Evolutionary conservation across 92 coral and sea anemone genomes (phyloP).

Genomic region (Parazoanthus swiftii): DNA sequence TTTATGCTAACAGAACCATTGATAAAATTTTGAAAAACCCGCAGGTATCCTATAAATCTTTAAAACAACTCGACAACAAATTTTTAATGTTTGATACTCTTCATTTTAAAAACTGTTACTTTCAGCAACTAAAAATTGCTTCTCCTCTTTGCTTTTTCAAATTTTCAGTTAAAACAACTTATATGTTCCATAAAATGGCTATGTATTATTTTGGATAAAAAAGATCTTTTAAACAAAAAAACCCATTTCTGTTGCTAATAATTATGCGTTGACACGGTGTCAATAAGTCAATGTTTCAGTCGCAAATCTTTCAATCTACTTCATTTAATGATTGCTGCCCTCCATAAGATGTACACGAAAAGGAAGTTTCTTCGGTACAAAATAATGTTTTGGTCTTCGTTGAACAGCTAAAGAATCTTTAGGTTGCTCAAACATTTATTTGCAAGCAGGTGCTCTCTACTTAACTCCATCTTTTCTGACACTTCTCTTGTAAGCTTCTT

Average conservation of each 20-base stretch:
- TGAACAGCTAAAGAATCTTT: background rate
- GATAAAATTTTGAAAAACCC: conserved; percentile 4
- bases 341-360: background rate
- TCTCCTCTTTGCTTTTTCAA: background rate
- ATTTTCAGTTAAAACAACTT: background rate
- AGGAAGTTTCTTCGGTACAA: background rate
- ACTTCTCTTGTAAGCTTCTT: background rate
- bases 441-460: background rate
- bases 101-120: conserved; percentile 4
- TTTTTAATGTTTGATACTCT: conserved; percentile 31
- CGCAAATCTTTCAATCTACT: background rate
- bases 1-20: background rate
- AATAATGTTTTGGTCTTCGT: background rate
- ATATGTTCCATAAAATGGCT: background rate
- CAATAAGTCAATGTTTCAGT: background rate
- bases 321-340: conserved; percentile 4
- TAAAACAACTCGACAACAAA: conserved; percentile 1
- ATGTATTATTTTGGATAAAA: background rate
- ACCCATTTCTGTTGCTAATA: background rate
- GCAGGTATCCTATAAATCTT: conserved; percentile 12
- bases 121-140: background rate
- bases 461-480: background rate
- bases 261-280: background rate
- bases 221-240: background rate
- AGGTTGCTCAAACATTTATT: background rate